Percentiles rank a stretch among this genome's conserved stretches.
Conservation (phyloP, 2,888 invertebrate species). For the Neria commutata region DNA sequence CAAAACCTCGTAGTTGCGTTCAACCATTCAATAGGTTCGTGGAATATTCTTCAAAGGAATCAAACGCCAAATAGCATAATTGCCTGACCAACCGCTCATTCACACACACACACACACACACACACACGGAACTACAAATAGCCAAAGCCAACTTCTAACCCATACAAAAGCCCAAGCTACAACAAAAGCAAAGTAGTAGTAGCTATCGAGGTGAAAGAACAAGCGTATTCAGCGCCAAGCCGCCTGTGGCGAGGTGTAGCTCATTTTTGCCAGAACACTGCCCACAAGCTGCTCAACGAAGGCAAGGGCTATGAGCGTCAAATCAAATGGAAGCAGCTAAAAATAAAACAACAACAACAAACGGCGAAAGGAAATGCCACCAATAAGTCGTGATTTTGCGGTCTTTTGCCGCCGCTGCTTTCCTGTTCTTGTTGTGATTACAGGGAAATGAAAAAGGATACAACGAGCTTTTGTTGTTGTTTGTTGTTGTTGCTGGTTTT, state of each 20-base stretch:
- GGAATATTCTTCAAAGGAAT: not conserved
- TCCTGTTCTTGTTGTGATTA: slow-evolving; percentile 34
- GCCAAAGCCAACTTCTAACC: not conserved
- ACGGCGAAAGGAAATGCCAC: not conserved
- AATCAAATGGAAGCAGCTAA: slow-evolving; percentile 2
- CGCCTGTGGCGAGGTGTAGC: not conserved
- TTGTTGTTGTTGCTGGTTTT: slow-evolving; percentile 33
- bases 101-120: too few species aligned
- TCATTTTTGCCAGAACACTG: not conserved
- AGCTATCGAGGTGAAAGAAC: too few species aligned
- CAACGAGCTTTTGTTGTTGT: slow-evolving; percentile 4
- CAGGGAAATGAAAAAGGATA: slow-evolving; percentile 48
- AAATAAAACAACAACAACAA: not conserved
- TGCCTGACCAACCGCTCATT: not conserved
- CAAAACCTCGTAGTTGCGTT: too few species aligned
- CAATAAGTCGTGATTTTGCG: slow-evolving; percentile 7
- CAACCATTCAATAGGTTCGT: too few species aligned
- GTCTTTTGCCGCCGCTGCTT: slow-evolving; percentile 8
- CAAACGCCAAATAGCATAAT: not conserved
- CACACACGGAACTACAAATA: too few species aligned
- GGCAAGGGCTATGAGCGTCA: too few species aligned
- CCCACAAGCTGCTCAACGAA: not conserved
- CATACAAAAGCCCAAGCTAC: not conserved
- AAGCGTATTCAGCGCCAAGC: too few species aligned
- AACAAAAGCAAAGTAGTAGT: not conserved